Evolutionary conservation across 2,888 invertebrate genomes (phyloP), one percentile per base, ranked within the genome.

Genomic region (Maniola hyperantus): DNA sequence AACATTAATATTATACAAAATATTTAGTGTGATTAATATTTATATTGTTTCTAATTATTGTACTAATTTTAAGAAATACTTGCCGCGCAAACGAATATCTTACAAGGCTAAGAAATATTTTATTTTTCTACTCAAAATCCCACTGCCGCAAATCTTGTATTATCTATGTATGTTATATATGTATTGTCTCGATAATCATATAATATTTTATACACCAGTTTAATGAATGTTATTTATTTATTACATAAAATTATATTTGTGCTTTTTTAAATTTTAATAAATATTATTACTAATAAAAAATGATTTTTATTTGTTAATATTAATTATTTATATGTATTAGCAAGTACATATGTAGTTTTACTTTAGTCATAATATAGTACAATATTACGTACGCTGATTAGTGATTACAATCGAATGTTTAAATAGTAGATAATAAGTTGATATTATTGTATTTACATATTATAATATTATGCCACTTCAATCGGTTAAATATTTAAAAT

Each of bases 121-220:
- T 64, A 58, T 48, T 57, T 68, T 71, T 61, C 70, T 71, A 70
- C 66, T 65, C 69, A 64, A 68, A 62, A 65, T 48, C 39, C 69
- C 70, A 74, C 75, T 75, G 73, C 74, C 73, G 73, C 62, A 63
- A 18, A 55, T 55, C 34, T 65, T 58, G 33, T 64, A 46, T 55
- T 48, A 70, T 57, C 39, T 66, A 58, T 64, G 61, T 68, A 64
- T 67, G 44, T 51, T 66, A 53, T 55, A 51, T 66, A 54, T 63
- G 48, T 51, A 5, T 4, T 51, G 65, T 68, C n/a, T n/a, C n/a
- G n/a, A n/a, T n/a, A n/a, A n/a, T n/a, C n/a, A n/a, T n/a, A n/a
- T n/a, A n/a, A 65, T 69, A 60, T 62, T 61, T 55, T 58, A 66
- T 68, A 69, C 39, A 36, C 55, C 5, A 55, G 39, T 68, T 65